Evolutionary conservation across 2,888 invertebrate genomes (phyloP).

Genomic region (Steromphala cineraria): DNA sequence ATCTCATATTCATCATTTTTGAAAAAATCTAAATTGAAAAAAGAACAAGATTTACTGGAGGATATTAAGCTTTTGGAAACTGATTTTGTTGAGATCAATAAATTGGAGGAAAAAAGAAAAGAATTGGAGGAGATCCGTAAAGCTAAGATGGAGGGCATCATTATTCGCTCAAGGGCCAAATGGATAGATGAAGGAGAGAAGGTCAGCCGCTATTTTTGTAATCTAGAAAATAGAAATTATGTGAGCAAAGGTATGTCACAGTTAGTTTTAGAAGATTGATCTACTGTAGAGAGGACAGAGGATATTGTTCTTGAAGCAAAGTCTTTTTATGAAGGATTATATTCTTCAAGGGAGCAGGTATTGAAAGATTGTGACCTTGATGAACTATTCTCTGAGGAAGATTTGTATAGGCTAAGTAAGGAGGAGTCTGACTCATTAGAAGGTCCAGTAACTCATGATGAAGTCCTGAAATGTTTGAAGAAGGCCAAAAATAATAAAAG

Average conservation of each 20-base stretch:
- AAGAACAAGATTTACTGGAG: neutral
- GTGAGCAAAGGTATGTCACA: neutral
- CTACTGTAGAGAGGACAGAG: neutral
- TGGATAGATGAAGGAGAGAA: constrained; percentile 24
- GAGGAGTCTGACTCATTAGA: neutral
- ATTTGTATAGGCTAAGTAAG: neutral
- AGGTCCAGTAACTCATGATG: neutral
- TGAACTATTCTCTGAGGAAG: too few species aligned
- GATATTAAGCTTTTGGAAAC: neutral
- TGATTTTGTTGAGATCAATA: neutral
- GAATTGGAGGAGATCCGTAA: neutral
- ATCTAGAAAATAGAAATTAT: constrained; percentile 13
- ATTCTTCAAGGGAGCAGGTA: neutral
- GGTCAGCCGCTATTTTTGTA: neutral
- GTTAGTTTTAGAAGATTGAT: neutral
- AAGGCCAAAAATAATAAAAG: neutral
- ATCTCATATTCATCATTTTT: constrained; percentile 14
- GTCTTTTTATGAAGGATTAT: neutral
- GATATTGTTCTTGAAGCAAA: neutral
- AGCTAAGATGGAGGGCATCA: neutral
- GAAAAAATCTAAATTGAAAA: constrained; percentile 1
- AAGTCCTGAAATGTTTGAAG: neutral
- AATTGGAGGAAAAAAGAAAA: neutral
- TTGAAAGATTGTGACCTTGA: too few species aligned
- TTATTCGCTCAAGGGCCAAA: constrained; percentile 1